These are phyloP conservation scores for Vulpes vulpes DNA, from an alignment of 2,113 vertebrate genomes.

Conservation along the genomic window DNA sequence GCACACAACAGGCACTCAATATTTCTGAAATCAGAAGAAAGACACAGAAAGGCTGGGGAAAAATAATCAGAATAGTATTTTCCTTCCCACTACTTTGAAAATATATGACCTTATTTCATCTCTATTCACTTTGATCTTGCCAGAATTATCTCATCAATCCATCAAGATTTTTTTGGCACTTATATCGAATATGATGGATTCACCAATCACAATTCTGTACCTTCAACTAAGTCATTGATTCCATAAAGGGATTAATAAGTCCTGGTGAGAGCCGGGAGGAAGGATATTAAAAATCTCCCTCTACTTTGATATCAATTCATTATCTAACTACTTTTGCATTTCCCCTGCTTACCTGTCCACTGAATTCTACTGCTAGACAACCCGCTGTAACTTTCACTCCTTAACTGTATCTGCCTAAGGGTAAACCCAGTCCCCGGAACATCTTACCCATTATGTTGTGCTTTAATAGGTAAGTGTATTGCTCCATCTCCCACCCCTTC, in stretches of 20 bases:
- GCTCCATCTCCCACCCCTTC: not conserved
- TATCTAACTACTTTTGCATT: not conserved
- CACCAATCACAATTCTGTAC: not conserved
- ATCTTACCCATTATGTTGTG: not conserved
- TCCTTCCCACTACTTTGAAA: not conserved
- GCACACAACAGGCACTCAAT: not conserved
- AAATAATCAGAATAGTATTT: not conserved
- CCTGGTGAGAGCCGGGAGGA: not conserved
- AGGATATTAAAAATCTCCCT: not conserved
- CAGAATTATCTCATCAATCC: not conserved
- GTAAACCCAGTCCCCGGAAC: not conserved
- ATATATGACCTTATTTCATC: not conserved
- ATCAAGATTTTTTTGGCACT: not conserved
- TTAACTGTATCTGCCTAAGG: not conserved
- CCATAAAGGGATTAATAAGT: constrained; percentile 30
- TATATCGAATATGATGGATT: not conserved
- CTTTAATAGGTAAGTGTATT: not conserved
- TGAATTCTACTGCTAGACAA: not conserved
- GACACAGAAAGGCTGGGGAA: not conserved
- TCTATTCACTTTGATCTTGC: not conserved
- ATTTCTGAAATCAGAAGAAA: not conserved
- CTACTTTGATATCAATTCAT: constrained; percentile 1
- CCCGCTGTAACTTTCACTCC: not conserved
- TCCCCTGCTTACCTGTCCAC: not conserved
- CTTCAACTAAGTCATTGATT: not conserved